A percentile compares a stretch with the other conserved stretches of the same genome.
Conservation (phyloP, 2,113 vertebrate species). For the Nothobranchius kuhntae region DNA sequence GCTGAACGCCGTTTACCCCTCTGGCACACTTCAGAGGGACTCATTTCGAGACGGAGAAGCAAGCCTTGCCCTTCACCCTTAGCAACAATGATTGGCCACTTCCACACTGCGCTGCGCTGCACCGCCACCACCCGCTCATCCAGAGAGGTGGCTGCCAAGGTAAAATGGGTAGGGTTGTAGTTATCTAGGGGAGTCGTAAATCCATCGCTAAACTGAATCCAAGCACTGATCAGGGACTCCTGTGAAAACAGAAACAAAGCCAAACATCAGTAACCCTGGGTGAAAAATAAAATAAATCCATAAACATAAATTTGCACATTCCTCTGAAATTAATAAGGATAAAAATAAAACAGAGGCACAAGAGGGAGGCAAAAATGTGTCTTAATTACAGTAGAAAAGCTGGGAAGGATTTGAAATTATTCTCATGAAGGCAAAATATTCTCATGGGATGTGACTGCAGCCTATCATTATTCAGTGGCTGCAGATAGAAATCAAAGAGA, state of each 20-base stretch:
- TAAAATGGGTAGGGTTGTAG: slow-evolving; percentile 87
- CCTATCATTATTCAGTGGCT: slow-evolving; percentile 45
- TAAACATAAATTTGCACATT: slow-evolving; percentile 27
- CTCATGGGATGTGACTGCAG: slow-evolving; percentile 37
- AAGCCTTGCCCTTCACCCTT: slow-evolving; percentile 90
- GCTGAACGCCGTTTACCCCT: slow-evolving; percentile 85
- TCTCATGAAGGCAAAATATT: slow-evolving; percentile 45
- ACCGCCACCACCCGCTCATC: slow-evolving; percentile 82
- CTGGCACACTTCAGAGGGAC: slow-evolving; percentile 86
- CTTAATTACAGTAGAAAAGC: slow-evolving; percentile 55
- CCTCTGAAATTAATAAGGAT: slow-evolving; percentile 18
- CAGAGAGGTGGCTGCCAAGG: slow-evolving; percentile 84
- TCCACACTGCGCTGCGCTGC: slow-evolving; percentile 63
- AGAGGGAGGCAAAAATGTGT: slow-evolving; percentile 25
- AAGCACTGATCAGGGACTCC: slow-evolving; percentile 92
- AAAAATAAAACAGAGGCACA: slow-evolving; percentile 23
- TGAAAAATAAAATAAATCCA: slow-evolving; percentile 37
- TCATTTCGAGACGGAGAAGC: slow-evolving; percentile 89
- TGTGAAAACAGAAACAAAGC: slow-evolving; percentile 64
- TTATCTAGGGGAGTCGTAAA: slow-evolving; percentile 90
- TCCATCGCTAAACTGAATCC: slow-evolving; percentile 96
- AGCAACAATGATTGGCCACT: slow-evolving; percentile 84
- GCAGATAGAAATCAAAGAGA: slow-evolving; percentile 62
- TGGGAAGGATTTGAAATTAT: slow-evolving; percentile 38
- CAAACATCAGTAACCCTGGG: slow-evolving; percentile 15